Conservation (phyloP, 1,140 invertebrate species). For the Macrostomum lignano region DNA sequence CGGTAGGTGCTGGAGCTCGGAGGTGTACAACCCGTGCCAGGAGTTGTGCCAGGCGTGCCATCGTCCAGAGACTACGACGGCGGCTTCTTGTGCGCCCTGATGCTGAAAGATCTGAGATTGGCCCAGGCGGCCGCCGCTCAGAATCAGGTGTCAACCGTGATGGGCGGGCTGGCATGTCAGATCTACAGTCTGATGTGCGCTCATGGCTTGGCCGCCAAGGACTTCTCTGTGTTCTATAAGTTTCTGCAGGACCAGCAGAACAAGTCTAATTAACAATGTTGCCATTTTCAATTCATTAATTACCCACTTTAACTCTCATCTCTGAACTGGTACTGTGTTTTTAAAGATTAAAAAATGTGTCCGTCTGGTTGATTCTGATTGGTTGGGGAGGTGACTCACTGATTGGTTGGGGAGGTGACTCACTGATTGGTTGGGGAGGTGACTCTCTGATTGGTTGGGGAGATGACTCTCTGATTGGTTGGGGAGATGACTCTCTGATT, state of each 20-base stretch:
- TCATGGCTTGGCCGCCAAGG: slow-evolving; percentile 49
- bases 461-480: too few relatives aligned
- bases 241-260: slow-evolving; percentile 42
- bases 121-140: slow-evolving; percentile 49
- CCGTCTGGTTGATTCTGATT: too few relatives aligned
- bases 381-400: too few relatives aligned
- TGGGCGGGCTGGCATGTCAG: slow-evolving; percentile 62
- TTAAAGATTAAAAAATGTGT: too few relatives aligned
- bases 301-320: too few relatives aligned
- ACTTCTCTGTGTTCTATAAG: slow-evolving; percentile 66
- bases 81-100: slow-evolving; percentile 62
- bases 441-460: too few relatives aligned
- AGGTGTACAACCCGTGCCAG: slow-evolving; percentile 74
- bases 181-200: slow-evolving; percentile 45
- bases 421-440: too few relatives aligned
- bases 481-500: too few relatives aligned
- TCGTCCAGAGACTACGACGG: slow-evolving; percentile 59
- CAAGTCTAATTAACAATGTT: too few relatives aligned
- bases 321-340: too few relatives aligned
- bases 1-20: slow-evolving; percentile 81
- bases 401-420: too few relatives aligned
- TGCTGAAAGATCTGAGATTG: slow-evolving; percentile 72
- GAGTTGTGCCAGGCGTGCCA: slow-evolving; percentile 48
- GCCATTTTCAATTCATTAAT: too few relatives aligned
- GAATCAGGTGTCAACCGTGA: slow-evolving; percentile 41